These are phyloP conservation scores for Patella depressa DNA, from an alignment of 2,888 invertebrate genomes.

Conservation along the genomic window DNA sequence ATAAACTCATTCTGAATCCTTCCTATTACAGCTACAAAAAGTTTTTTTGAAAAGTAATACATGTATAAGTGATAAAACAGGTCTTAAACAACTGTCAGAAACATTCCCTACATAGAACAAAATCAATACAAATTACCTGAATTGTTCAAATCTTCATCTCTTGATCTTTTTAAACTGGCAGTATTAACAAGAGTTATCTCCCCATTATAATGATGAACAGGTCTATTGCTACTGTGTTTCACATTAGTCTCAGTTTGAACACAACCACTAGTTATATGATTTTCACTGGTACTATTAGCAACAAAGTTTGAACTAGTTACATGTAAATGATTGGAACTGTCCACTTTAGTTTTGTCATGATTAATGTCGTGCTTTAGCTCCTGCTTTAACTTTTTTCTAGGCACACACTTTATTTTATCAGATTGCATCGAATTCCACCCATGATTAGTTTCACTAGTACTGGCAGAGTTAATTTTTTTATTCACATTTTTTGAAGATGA, in stretches of 20 bases:
- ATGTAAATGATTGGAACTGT: neutral
- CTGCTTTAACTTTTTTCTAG: constrained; percentile 4
- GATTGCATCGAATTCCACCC: neutral
- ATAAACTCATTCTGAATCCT: no score
- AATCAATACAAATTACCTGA: neutral
- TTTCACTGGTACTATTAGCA: no score
- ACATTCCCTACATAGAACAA: neutral
- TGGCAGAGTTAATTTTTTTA: neutral
- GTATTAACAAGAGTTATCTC: constrained; percentile 10
- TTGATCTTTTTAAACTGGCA: neutral
- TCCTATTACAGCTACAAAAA: no score
- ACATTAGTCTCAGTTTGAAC: neutral
- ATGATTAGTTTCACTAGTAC: neutral
- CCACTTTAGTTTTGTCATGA: neutral
- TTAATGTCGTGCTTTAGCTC: neutral
- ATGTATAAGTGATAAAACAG: no score
- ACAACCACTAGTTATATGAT: no score
- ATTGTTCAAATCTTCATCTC: neutral
- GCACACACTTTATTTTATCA: neutral
- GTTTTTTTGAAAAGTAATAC: no score
- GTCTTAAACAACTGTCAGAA: no score
- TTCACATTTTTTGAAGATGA: neutral
- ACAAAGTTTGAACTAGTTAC: neutral
- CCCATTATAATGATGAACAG: constrained; percentile 7
- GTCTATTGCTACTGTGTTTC: neutral